phyloP scores from a whole-genome alignment of 2,888 invertebrate species.

The Mythimna pallens region DNA sequence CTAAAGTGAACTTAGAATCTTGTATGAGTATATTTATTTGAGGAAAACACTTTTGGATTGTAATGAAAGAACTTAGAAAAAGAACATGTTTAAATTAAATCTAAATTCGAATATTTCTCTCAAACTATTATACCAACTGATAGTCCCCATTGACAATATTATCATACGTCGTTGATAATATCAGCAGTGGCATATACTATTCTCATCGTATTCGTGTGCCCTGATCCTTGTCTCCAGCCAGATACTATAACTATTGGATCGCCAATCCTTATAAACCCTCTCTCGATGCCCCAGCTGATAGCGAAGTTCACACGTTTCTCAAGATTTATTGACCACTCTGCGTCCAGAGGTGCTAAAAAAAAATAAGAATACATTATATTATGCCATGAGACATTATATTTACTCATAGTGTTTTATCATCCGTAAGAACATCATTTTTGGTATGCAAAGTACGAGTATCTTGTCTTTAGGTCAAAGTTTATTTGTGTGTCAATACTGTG shows the following conservation, averaged over 20 bases:
- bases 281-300: constrained; percentile 91
- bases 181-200: constrained; percentile 89
- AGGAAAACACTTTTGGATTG: not conserved
- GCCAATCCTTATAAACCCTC: constrained; percentile 92
- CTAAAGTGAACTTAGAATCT: constrained; percentile 39
- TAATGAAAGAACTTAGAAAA: constrained; percentile 18
- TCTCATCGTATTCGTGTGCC: constrained; percentile 93
- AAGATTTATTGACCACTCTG: constrained; percentile 91
- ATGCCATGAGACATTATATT: not conserved
- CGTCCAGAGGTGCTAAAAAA: constrained; percentile 79
- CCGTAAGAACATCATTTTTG: not conserved
- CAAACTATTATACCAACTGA: not conserved
- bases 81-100: not conserved
- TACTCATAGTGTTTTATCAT: not conserved
- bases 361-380: not conserved
- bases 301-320: constrained; percentile 91
- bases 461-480: not conserved
- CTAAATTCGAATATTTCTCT: not conserved
- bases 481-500: not conserved
- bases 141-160: not conserved
- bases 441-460: not conserved
- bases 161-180: constrained; percentile 11
- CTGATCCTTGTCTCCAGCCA: constrained; percentile 93
- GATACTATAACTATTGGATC: constrained; percentile 93
- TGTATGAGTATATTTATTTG: constrained; percentile 26